phyloP scores from a whole-genome alignment of 2,888 invertebrate species.

The Ptychoptera albimana region DNA sequence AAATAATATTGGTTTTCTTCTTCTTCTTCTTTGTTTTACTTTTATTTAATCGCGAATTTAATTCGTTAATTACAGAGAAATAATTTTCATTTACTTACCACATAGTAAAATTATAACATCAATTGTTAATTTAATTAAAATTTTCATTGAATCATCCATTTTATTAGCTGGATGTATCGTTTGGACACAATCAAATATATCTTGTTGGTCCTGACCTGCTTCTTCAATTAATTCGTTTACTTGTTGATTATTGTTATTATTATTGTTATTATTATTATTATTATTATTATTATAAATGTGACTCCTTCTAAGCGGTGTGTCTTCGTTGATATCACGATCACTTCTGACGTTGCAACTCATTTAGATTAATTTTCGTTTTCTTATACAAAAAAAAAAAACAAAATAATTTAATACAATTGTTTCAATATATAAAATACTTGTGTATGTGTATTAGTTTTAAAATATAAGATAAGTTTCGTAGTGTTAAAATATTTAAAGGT shows the following conservation, averaged over 20 bases:
- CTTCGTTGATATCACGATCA: slow-evolving; percentile 2
- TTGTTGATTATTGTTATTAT: background rate
- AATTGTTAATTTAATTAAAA: slow-evolving; percentile 1
- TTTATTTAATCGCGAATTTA: no score
- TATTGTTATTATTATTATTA: background rate
- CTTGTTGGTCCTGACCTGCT: background rate
- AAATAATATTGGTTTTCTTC: no score
- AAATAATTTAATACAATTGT: no score
- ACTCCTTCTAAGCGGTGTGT: background rate
- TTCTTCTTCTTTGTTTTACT: no score
- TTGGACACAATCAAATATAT: background rate
- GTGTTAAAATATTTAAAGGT: no score
- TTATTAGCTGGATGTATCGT: background rate
- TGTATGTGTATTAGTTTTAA: no score
- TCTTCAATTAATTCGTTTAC: background rate
- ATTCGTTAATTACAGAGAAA: no score
- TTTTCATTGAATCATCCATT: slow-evolving; percentile 4
- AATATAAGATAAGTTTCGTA: no score
- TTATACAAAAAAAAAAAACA: no score
- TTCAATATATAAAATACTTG: no score
- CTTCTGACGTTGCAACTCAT: background rate
- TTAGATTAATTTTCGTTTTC: no score
- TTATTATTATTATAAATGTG: background rate
- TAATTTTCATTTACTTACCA: background rate
- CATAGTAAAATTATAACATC: background rate